Percentiles rank a stretch among this genome's conserved stretches.
These are phyloP conservation scores for Megaceryle torquata DNA, from an alignment of 2,113 vertebrate species.

Conservation along the genomic window DNA sequence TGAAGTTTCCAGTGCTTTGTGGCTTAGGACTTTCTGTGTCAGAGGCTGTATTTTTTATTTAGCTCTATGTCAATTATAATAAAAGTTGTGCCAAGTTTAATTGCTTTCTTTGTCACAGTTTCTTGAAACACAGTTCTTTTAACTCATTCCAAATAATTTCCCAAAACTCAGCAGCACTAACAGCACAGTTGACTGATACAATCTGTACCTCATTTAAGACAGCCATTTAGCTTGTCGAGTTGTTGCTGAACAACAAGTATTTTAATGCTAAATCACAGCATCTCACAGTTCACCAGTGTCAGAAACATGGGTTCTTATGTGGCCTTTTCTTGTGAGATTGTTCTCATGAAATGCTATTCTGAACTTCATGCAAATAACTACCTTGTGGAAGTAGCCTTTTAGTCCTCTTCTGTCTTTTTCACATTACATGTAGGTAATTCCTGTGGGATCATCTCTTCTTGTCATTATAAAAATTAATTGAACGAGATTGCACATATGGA, in stretches of 20 bases:
- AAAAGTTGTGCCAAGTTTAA: neutral
- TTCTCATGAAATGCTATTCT: neutral
- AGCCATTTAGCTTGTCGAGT: neutral
- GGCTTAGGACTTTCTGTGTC: neutral
- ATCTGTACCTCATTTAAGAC: neutral
- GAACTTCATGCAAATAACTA: neutral
- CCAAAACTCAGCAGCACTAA: neutral
- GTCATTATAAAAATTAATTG: neutral
- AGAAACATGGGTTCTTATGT: neutral
- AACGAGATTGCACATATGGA: neutral
- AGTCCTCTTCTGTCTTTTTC: neutral
- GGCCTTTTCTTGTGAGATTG: neutral
- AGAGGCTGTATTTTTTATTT: neutral
- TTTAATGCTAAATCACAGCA: constrained; percentile 25
- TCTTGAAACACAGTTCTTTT: neutral
- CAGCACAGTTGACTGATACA: neutral
- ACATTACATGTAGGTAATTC: neutral
- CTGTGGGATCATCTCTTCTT: neutral
- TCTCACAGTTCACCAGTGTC: neutral
- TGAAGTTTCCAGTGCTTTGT: neutral
- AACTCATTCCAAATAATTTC: neutral
- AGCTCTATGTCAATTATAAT: neutral
- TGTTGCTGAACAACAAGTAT: neutral
- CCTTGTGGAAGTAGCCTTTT: neutral
- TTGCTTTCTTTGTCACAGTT: constrained; percentile 3